A percentile compares a stretch with the other conserved stretches of the same genome.
Evolutionary conservation across 2,797 vertebrate species (phyloP).

Genomic region (Acomys russatus): DNA sequence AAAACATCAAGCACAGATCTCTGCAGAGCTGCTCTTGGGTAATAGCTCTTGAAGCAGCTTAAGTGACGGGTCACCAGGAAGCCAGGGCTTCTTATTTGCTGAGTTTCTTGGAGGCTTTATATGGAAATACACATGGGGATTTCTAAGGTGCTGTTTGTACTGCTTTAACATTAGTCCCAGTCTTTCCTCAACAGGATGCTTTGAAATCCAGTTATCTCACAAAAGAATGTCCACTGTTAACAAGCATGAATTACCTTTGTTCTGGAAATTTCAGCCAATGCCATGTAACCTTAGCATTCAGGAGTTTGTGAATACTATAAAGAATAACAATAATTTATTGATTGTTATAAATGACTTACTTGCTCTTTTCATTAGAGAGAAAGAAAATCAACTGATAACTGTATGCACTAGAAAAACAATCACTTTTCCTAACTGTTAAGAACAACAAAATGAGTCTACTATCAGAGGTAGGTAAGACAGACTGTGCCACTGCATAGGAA

Average conservation of each 20-base stretch:
- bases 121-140: background rate
- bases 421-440: background rate
- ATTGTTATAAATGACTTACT: constrained; percentile 10
- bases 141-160: background rate
- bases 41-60: background rate
- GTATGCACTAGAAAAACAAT: background rate
- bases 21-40: background rate
- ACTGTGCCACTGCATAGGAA: too few relatives aligned
- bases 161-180: background rate
- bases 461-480: background rate
- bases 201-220: constrained; percentile 15
- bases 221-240: background rate
- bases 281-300: background rate
- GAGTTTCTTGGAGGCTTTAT: background rate
- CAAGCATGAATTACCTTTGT: background rate
- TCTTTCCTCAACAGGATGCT: background rate
- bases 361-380: background rate
- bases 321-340: background rate
- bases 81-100: background rate
- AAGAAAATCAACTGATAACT: background rate
- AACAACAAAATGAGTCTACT: background rate
- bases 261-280: background rate
- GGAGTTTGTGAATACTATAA: background rate
- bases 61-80: background rate
- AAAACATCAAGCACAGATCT: background rate